phyloP scores from a whole-genome alignment of 1,140 invertebrate genomes.

The Eulimnadia texana region DNA sequence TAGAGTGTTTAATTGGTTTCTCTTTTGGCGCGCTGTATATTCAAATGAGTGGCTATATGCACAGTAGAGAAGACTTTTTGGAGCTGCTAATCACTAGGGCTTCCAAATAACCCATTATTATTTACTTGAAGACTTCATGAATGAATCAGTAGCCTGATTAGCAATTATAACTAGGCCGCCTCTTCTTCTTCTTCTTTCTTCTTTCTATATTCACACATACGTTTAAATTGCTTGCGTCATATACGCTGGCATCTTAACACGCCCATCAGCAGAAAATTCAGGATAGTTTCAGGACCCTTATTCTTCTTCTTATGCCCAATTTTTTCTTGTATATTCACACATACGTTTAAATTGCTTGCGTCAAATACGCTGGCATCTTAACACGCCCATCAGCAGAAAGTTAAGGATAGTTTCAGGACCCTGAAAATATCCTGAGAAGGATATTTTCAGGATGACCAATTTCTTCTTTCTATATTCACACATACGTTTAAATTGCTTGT shows the following conservation, averaged over 20 bases:
- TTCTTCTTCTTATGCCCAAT: not conserved
- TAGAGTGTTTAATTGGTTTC: not conserved
- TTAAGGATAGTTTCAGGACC: no score
- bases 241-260: no score
- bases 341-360: not conserved
- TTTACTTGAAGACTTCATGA: not conserved
- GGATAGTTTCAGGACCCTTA: not conserved
- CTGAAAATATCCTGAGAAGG: no score
- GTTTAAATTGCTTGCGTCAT: not conserved
- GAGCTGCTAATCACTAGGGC: no score
- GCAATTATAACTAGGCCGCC: not conserved
- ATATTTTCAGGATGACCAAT: no score
- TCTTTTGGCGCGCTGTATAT: not conserved
- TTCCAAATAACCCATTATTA: not conserved
- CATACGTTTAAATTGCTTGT: not conserved
- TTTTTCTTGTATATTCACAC: no score
- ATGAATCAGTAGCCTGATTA: not conserved
- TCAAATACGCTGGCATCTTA: not conserved
- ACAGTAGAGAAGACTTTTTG: not conserved
- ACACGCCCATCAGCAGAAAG: no score
- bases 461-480: no score
- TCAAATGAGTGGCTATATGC: not conserved
- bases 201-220: no score
- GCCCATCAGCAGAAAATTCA: no score
- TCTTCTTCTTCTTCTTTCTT: not conserved